These are phyloP conservation scores for Sogatella furcifera DNA, from an alignment of 1,140 invertebrate genomes.

Conservation along the genomic window DNA sequence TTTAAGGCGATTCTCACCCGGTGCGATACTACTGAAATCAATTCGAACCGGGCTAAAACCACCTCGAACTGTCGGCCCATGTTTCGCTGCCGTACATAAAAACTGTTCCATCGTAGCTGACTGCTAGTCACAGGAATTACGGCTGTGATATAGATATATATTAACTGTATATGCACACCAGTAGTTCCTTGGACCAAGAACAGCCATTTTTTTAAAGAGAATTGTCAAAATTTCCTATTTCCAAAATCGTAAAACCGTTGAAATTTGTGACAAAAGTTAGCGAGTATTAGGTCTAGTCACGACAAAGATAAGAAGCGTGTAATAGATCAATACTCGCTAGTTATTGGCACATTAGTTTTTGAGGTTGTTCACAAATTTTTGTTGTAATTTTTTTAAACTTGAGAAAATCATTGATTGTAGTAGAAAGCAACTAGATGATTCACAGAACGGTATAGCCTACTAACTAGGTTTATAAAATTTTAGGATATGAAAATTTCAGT, in stretches of 20 bases:
- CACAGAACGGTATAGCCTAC: too few species aligned
- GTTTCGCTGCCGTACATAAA: background rate
- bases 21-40: background rate
- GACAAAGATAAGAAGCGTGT: background rate
- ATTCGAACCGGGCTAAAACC: background rate
- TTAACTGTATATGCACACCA: constrained; percentile 33
- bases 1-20: background rate
- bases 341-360: too few species aligned
- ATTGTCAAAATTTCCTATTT: background rate
- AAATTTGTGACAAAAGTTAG: background rate
- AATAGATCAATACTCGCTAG: background rate
- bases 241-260: background rate
- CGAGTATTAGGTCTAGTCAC: background rate
- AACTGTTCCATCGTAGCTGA: too few species aligned
- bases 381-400: too few species aligned
- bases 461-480: too few species aligned
- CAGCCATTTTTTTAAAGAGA: background rate
- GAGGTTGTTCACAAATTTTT: too few species aligned
- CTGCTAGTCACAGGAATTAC: constrained; percentile 36
- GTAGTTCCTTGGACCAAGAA: constrained; percentile 36
- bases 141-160: constrained; percentile 41
- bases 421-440: too few species aligned
- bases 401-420: too few species aligned
- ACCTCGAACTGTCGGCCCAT: background rate
- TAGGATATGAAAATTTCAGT: too few species aligned